phyloP scores from a whole-genome alignment of 2,797 vertebrate species.

The Alosa sapidissima region DNA sequence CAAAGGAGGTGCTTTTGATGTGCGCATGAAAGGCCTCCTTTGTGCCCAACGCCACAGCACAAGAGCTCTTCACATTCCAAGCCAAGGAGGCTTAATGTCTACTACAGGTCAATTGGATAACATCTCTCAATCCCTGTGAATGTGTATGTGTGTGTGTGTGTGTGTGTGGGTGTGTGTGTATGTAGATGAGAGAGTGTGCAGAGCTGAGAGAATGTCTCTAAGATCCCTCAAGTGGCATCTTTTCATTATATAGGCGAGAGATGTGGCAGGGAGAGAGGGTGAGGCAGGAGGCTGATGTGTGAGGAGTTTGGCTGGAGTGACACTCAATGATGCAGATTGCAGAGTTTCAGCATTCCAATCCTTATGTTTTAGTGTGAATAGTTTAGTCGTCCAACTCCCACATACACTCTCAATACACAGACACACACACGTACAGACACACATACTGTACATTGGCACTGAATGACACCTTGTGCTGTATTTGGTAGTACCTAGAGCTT shows the following conservation, averaged over 20 bases:
- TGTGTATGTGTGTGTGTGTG: background rate
- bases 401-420: background rate
- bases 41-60: background rate
- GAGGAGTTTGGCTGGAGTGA: slow-evolving; percentile 6
- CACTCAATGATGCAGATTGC: background rate
- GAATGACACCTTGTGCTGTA: too few species aligned
- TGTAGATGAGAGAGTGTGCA: background rate
- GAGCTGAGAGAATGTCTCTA: background rate
- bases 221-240: slow-evolving; percentile 15
- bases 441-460: background rate
- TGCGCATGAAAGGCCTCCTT: slow-evolving; percentile 8
- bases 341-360: background rate
- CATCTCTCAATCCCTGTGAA: slow-evolving; percentile 16
- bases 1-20: slow-evolving; percentile 23
- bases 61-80: slow-evolving; percentile 19
- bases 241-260: background rate
- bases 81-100: slow-evolving; percentile 20
- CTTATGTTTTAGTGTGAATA: background rate
- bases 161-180: slow-evolving; percentile 4
- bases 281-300: background rate
- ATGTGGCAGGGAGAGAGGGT: background rate
- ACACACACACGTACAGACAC: background rate
- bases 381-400: background rate
- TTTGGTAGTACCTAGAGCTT: too few species aligned
- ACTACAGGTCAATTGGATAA: slow-evolving; percentile 19